Evolutionary conservation across 2,113 vertebrate genomes (phyloP).

Genomic region (Albula glossodonta): DNA sequence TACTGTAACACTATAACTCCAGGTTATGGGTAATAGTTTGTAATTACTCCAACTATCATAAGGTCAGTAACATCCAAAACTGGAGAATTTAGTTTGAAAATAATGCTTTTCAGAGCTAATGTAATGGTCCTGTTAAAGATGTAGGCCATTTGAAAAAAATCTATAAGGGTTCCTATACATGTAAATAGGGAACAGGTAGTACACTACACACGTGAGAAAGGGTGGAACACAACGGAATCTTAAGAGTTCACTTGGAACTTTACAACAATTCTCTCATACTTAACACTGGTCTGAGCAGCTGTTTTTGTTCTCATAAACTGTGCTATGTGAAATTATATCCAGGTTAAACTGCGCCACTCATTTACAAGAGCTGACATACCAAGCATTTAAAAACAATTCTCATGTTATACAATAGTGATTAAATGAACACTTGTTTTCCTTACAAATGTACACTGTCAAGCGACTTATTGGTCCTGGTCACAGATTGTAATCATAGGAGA

Average conservation of each 20-base stretch:
- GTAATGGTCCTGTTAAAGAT: too few relatives aligned
- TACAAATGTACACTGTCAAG: background rate
- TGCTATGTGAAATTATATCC: background rate
- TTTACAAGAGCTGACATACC: constrained; percentile 1
- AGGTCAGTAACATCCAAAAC: too few relatives aligned
- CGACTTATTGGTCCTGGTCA: background rate
- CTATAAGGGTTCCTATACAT: background rate
- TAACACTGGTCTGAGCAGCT: background rate
- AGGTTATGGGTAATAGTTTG: too few relatives aligned
- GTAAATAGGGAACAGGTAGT: background rate
- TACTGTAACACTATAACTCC: too few relatives aligned
- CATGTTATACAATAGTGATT: background rate
- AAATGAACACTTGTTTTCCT: background rate
- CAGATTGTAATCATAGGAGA: background rate
- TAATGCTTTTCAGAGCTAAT: too few relatives aligned
- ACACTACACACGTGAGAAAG: background rate
- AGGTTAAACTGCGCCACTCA: background rate
- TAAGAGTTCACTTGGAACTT: background rate
- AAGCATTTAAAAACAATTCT: background rate
- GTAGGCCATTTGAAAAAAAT: too few relatives aligned
- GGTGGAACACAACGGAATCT: background rate
- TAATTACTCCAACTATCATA: too few relatives aligned
- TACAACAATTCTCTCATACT: background rate
- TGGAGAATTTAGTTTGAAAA: too few relatives aligned
- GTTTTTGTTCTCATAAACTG: background rate